Base-by-base conservation (phyloP, 2,888 invertebrate genomes). In the Drosophila mulleri region DNA sequence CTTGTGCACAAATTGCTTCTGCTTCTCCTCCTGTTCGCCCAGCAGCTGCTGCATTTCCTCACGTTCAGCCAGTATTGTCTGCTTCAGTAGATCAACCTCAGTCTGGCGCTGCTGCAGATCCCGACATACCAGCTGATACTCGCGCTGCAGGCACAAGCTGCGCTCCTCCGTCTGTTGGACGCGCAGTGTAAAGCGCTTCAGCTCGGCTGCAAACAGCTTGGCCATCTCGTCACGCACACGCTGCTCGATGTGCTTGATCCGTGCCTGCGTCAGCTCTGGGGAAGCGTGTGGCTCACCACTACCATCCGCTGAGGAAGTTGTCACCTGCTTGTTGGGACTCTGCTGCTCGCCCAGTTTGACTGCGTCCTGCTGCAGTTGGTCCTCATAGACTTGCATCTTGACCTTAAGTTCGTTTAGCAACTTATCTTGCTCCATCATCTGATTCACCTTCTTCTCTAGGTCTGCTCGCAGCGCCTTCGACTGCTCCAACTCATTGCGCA, bases 171-270 rank as follows among this genome's bases (percentile, higher is more conserved):
- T 90, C 87, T 76, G 93, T 79, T 94, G 78, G 79, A 93, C 61
- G 91, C 94, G 63, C 85, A 90, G 73, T 90, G 94, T 74, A 89
- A 90, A 88, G 88, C 93, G 93, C 90, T 95, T 95, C 78, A 95
- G 93, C 92, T 95, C 95, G 32, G 94, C 84, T 0, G 95, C 94
- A 77, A 95, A 95, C 67, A 95, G 94, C 78, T 95, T 95, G 0
- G 95, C 95, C 93, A 95, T 95, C 89, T 95, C 95, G 72, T 95
- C 95, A 2, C 95, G 93, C 62, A 96, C 94, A 1, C 94, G 94
- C 41, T 90, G 82, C 72, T 93, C 93, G 3, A 91, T 79, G 56
- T 84, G 80, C 47, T 83, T 91, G 7, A 89, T 83, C 7, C 87
- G 84, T 20, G 67, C 69, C 44, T 78, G 84, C 32, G 94, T 93